Evolutionary conservation across 2,888 invertebrate genomes (phyloP).

Genomic region (Patella ulyssiponensis): DNA sequence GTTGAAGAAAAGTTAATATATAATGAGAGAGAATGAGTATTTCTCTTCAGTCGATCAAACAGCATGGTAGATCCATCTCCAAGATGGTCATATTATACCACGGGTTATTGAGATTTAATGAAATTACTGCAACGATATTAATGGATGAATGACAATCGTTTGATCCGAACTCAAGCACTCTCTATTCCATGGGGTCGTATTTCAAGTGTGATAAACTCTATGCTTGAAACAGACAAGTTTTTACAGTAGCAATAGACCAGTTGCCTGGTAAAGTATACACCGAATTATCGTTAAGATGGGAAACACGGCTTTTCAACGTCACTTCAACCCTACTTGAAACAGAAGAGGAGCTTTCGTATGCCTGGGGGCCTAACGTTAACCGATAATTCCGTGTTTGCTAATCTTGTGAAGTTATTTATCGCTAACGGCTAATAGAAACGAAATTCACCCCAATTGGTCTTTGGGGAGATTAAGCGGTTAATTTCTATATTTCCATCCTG

Average conservation of each 20-base stretch:
- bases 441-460: constrained; percentile 5
- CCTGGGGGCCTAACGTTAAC: neutral
- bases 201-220: constrained; percentile 11
- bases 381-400: constrained; percentile 10
- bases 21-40: too few species aligned
- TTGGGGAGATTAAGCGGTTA: constrained; percentile 8
- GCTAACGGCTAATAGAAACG: neutral
- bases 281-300: neutral
- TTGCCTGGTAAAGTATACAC: constrained; percentile 7
- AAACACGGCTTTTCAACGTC: constrained; percentile 10
- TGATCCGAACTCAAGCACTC: constrained; percentile 7
- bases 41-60: too few species aligned
- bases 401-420: constrained; percentile 13
- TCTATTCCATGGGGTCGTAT: neutral
- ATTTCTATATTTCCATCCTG: constrained; percentile 9
- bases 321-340: constrained; percentile 7
- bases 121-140: neutral
- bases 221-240: constrained; percentile 11
- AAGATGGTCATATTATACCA: neutral
- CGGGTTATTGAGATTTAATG: constrained; percentile 4
- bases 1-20: too few species aligned
- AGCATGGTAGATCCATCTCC: too few species aligned
- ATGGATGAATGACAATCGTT: constrained; percentile 5
- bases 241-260: neutral
- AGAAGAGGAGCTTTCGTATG: neutral